Percentiles rank a stretch among this genome's conserved stretches.
Evolutionary conservation across 2,113 vertebrate species (phyloP).

Genomic region (Syngnathus floridae): DNA sequence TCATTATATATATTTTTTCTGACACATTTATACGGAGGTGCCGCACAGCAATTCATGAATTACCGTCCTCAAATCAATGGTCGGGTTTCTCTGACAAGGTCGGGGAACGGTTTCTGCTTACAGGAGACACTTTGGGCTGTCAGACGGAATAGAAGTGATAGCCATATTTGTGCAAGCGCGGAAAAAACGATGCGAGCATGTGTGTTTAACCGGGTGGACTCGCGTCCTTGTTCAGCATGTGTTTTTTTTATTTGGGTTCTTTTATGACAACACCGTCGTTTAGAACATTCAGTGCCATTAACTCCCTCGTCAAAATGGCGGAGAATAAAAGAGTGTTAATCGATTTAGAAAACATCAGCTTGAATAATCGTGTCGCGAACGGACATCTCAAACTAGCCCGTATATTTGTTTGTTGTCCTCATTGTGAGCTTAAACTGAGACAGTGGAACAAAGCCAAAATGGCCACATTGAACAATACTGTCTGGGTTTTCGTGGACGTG

Average conservation of each 20-base stretch:
- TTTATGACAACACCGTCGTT: background rate
- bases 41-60: constrained; percentile 16
- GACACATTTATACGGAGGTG: constrained; percentile 24
- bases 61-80: constrained; percentile 30
- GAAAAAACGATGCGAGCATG: constrained; percentile 19
- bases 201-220: background rate
- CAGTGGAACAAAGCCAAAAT: constrained; percentile 20
- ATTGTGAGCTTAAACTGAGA: constrained; percentile 24
- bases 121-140: constrained; percentile 35
- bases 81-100: constrained; percentile 40
- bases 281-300: background rate
- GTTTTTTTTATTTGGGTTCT: background rate
- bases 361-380: background rate
- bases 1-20: background rate
- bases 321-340: background rate
- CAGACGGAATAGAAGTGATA: constrained; percentile 23
- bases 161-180: constrained; percentile 10
- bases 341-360: constrained; percentile 1
- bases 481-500: constrained; percentile 37
- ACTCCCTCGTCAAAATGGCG: background rate
- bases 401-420: constrained; percentile 45
- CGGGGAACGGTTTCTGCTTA: constrained; percentile 32
- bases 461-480: constrained; percentile 45
- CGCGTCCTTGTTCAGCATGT: background rate
- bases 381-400: constrained; percentile 9